A percentile compares a stretch with the other conserved stretches of the same genome.
Evolutionary conservation across 2,797 vertebrate genomes (phyloP).

Genomic region (Melanotaenia maccullochi): DNA sequence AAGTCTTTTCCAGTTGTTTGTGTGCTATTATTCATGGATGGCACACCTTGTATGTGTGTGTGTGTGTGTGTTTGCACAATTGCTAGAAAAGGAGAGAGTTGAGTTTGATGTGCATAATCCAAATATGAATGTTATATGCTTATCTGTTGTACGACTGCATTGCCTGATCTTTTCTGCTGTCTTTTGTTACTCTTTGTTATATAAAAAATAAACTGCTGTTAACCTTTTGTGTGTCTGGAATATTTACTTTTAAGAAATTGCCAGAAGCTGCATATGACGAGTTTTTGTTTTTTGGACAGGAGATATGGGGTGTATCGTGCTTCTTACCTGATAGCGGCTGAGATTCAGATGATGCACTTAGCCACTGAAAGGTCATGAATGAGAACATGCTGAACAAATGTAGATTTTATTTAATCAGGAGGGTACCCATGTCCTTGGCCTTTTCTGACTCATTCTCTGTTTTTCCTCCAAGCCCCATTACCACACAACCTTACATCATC

Average conservation of each 20-base stretch:
- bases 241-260: constrained; percentile 1
- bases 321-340: too few relatives aligned
- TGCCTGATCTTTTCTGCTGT: constrained; percentile 72
- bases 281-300: neutral
- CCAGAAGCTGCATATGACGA: neutral
- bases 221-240: constrained; percentile 42
- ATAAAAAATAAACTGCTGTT: constrained; percentile 69
- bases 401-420: neutral
- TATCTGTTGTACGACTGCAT: constrained; percentile 65
- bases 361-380: neutral
- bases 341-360: neutral
- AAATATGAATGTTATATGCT: constrained; percentile 73
- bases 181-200: constrained; percentile 81
- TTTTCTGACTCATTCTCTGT: too few relatives aligned
- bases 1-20: constrained; percentile 44
- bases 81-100: neutral
- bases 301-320: too few relatives aligned
- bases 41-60: constrained; percentile 10
- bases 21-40: constrained; percentile 50
- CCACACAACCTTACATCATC: too few relatives aligned
- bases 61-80: constrained; percentile 9
- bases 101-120: constrained; percentile 49
- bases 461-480: too few relatives aligned
- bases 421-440: too few relatives aligned
- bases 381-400: neutral